Percentiles rank a stretch among this genome's conserved stretches.
phyloP scores from a whole-genome alignment of 2,888 invertebrate genomes.

The Eupsilia transversa region DNA sequence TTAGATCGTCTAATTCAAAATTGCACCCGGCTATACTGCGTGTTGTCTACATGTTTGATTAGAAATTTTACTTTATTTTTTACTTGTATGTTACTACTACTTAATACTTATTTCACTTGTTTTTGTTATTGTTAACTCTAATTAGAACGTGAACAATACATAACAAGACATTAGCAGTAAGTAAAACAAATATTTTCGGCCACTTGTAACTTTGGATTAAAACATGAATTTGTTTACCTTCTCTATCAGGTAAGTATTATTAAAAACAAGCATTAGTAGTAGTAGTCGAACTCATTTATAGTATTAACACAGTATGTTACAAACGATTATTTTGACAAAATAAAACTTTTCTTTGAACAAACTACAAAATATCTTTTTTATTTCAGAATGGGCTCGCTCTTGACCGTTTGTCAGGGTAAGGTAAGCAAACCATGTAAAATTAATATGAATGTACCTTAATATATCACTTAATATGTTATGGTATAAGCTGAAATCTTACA shows the following conservation, averaged over 20 bases:
- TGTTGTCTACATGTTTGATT: too few species aligned
- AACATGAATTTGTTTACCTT: not conserved
- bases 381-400: too few species aligned
- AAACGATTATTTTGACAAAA: not conserved
- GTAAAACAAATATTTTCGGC: not conserved
- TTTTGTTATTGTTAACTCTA: not conserved
- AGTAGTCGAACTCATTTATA: not conserved
- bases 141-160: conserved; percentile 2
- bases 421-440: too few species aligned
- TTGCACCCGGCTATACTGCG: too few species aligned
- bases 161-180: conserved; percentile 15
- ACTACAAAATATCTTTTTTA: not conserved
- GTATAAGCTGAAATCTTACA: too few species aligned
- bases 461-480: too few species aligned
- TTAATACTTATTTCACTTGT: not conserved
- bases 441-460: not conserved
- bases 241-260: not conserved
- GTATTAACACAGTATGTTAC: not conserved
- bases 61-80: too few species aligned
- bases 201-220: not conserved
- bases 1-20: too few species aligned
- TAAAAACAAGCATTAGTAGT: not conserved
- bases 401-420: too few species aligned
- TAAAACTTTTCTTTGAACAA: not conserved
- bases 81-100: too few species aligned